Base-by-base conservation (phyloP, 2,797 vertebrate species). In the Parauchenoglanis ngamensis region DNA sequence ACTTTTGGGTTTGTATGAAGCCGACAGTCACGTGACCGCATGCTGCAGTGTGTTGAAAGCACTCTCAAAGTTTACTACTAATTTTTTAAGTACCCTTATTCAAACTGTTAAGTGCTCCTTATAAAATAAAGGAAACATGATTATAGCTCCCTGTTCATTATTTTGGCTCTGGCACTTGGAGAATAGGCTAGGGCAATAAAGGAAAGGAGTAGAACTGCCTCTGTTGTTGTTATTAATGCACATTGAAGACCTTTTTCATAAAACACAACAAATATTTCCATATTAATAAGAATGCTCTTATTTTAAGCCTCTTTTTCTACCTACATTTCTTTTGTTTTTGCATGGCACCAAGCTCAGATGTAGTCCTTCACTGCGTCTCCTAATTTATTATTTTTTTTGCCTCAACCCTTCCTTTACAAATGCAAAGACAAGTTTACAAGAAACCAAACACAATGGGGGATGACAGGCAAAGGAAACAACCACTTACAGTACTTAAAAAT, bases 321-420 rank as follows among this genome's bases (percentile, higher is more conserved):
- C 8, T 59, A 2, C 7, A 4, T 52, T 57, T 40, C 2, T 72
- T 49, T 35, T 6, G 13, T 72, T 61, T 67, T 80, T 84, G 54
- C 73, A 25, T 52, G 77, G 87, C 73, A 87, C 76, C 59, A 68
- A 67, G 54, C 67, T 84, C 82, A 65, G 61, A 65, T 35, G 31
- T 11, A 4, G 68, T 85, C 40, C 49, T 49, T 85, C 80, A 63
- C 56, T 79, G 28, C 4, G 67, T 44, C 56, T 81, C 40, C 59
- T 67, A 40, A 7, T 49, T 49, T 49, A 10, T 49, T 49, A 81
- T 65, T 57, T 82, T n/a, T 56, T 57, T 93, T 94, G 94, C 95
- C 95, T 95, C 95, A 94, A 95, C 95, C 95, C 94, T 95, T 91
- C 91, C 94, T 93, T 92, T 92, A 94, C 92, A 94, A 91, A 94